phyloP scores from a whole-genome alignment of 2,113 vertebrate genomes.

The Phalacrocorax brasilianus region DNA sequence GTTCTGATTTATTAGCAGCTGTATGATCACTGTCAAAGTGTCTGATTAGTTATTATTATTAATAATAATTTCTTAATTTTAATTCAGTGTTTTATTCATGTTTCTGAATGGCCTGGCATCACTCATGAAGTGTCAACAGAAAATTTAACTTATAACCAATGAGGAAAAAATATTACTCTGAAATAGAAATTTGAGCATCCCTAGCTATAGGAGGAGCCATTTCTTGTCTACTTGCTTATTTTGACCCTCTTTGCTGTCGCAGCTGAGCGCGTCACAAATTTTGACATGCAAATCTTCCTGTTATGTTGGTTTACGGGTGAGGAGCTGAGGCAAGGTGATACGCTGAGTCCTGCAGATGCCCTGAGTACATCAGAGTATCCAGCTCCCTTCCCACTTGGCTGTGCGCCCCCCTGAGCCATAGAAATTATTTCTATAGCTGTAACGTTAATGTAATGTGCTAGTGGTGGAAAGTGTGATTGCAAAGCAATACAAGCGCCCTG shows the following conservation, averaged over 20 bases:
- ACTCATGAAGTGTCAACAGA: neutral
- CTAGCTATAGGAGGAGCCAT: neutral
- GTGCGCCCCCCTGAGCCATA: neutral
- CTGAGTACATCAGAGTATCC: neutral
- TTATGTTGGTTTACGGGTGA: neutral
- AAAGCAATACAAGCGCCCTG: neutral
- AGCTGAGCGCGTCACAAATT: neutral
- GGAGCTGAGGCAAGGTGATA: neutral
- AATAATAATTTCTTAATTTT: neutral
- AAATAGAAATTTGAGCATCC: neutral
- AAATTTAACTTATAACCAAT: neutral
- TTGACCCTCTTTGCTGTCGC: neutral
- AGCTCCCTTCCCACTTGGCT: neutral
- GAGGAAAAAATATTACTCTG: neutral
- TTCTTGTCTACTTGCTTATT: neutral
- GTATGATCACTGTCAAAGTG: neutral
- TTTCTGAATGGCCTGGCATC: neutral
- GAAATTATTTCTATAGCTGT: neutral
- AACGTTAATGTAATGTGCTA: neutral
- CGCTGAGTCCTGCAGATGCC: rapidly evolving
- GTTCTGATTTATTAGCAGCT: neutral
- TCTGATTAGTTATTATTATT: neutral
- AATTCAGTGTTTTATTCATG: neutral
- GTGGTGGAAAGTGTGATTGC: neutral
- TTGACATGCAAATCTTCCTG: rapidly evolving